A percentile compares a stretch with the other conserved stretches of the same genome.
Evolutionary conservation across 2,797 vertebrate species (phyloP).

Genomic region (Kryptopterus vitreolus): DNA sequence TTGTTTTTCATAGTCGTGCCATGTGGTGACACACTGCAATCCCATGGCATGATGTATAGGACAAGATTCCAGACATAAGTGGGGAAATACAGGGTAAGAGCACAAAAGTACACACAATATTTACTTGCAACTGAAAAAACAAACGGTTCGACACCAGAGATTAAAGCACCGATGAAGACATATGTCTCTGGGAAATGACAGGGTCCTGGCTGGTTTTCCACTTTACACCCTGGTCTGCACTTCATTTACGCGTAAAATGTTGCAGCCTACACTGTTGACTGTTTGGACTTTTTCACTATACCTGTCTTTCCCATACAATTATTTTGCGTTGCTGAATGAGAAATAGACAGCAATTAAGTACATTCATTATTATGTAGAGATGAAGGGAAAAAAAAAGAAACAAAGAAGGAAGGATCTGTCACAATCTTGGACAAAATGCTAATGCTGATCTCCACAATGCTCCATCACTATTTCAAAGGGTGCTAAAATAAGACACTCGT

Average conservation of each 20-base stretch:
- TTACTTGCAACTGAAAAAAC: slow-evolving; percentile 50
- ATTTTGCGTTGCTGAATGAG: slow-evolving; percentile 45
- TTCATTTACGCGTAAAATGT: slow-evolving; percentile 53
- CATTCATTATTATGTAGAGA: not conserved
- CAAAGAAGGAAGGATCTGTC: slow-evolving; percentile 22
- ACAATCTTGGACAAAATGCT: slow-evolving; percentile 20
- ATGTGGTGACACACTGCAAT: slow-evolving; percentile 2
- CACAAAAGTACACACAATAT: slow-evolving; percentile 49
- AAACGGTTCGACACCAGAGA: slow-evolving; percentile 43
- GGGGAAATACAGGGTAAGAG: not conserved
- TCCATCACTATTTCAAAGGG: slow-evolving; percentile 32
- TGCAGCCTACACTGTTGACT: slow-evolving; percentile 61
- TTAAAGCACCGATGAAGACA: slow-evolving; percentile 55
- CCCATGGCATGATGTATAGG: slow-evolving; percentile 44
- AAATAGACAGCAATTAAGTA: slow-evolving; percentile 26
- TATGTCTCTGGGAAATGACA: slow-evolving; percentile 51
- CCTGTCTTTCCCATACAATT: slow-evolving; percentile 43
- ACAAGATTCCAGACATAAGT: slow-evolving; percentile 40
- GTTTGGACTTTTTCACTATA: slow-evolving; percentile 59
- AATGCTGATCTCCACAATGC: slow-evolving; percentile 23
- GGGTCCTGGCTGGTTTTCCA: slow-evolving; percentile 54
- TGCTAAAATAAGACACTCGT: slow-evolving; percentile 29
- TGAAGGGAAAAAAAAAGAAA: not conserved
- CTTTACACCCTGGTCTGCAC: slow-evolving; percentile 61
- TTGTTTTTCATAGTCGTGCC: slow-evolving; percentile 41